Evolutionary conservation across 2,113 vertebrate species (phyloP).

Genomic region (Chlorocebus sabaeus): DNA sequence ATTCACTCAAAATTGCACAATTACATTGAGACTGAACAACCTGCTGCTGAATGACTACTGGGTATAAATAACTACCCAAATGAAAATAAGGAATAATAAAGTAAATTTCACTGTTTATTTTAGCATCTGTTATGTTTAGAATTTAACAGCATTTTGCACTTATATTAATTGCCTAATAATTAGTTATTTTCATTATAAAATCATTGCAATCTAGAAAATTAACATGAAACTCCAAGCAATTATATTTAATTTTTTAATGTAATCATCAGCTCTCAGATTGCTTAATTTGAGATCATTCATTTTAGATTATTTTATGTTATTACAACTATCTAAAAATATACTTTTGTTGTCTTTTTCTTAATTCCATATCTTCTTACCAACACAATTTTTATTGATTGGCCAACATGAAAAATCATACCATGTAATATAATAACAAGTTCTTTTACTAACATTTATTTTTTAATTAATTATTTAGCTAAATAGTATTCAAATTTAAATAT

Average conservation of each 20-base stretch:
- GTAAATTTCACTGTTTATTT: constrained; percentile 38
- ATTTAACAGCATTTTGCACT: constrained; percentile 58
- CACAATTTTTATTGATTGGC: constrained; percentile 17
- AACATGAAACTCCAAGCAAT: constrained; percentile 50
- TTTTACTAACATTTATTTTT: background rate
- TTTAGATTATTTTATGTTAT: constrained; percentile 64
- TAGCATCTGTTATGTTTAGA: constrained; percentile 68
- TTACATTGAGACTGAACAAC: too few species aligned
- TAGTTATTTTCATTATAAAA: constrained; percentile 70
- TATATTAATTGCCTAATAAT: constrained; percentile 59
- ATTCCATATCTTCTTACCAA: constrained; percentile 48
- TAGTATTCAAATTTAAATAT: background rate
- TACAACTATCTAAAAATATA: constrained; percentile 67
- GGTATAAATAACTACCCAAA: background rate
- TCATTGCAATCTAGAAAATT: constrained; percentile 73
- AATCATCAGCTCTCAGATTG: constrained; percentile 61
- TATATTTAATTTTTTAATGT: constrained; percentile 67
- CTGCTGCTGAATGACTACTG: too few species aligned
- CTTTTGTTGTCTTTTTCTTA: constrained; percentile 43
- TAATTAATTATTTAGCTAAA: background rate
- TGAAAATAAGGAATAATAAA: constrained; percentile 42
- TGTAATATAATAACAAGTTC: background rate
- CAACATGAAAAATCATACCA: background rate
- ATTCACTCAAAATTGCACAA: too few species aligned
- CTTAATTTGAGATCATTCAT: constrained; percentile 72